Base-by-base conservation (phyloP, 2,888 invertebrate species). In the Heteromyza rotundicornis region DNA sequence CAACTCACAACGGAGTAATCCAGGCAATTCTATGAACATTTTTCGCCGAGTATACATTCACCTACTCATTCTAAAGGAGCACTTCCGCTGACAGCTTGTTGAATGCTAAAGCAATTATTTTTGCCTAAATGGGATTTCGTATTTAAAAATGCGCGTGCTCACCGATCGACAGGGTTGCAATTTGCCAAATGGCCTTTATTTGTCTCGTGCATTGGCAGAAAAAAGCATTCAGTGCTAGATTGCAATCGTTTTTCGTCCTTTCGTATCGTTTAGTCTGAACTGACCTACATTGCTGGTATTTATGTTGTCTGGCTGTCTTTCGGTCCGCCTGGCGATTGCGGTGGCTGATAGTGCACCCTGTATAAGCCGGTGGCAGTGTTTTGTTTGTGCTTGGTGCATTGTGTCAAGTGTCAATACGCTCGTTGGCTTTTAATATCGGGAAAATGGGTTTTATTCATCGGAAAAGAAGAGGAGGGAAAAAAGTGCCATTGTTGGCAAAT, bases 51-150 rank as follows among this genome's bases (percentile, higher is more conserved):
- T 12, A 32, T 8, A 8, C 32, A 5, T 8, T 32, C 7, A 5
- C 12, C 32, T 32, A 5, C 32, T 32, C 32, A 8, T 32, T 5
- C 32, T 32, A 32, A 8, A 5, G 7, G 5, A 32, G 32, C 32
- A 32, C 32, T 32, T n/a, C n/a, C 60, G 64, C 69, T 68, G 74
- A 76, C 77, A 77, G 76, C 76, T 74, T 74, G 76, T 77, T 74
- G 77, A 76, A 75, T 77, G 75, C 68, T 74, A 76, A 77, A 76
- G 77, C 74, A 76, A 74, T 77, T 74, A 74, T 40, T 51, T 19
- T 23, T 50, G n/a, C 35, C 70, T 73, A 74, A 77, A 74, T 77
- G 76, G 76, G 71, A 76, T 77, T 74, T 76, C 68, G 70, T 71
- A 74, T 74, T 47, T 47, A 47, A 47, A 47, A 47, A 3, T 27